A percentile compares a stretch with the other conserved stretches of the same genome.
Conservation (phyloP, 1,140 invertebrate genomes). For the Arctopsyche grandis region DNA sequence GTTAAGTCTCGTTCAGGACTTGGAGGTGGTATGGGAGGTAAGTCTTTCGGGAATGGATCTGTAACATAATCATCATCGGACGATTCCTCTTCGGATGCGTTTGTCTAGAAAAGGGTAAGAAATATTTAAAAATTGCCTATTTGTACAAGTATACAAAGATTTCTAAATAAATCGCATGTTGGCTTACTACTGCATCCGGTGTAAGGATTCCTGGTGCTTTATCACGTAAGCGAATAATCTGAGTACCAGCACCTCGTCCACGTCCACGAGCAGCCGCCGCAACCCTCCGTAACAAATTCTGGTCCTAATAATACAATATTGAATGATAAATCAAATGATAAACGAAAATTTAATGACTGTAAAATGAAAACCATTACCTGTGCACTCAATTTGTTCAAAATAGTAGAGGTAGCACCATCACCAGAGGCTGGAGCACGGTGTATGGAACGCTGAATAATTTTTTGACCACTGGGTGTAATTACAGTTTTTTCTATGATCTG, state of each 20-base stretch:
- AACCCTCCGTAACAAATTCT: constrained; percentile 47
- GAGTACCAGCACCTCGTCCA: constrained; percentile 36
- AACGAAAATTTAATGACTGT: not conserved
- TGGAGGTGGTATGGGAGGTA: constrained; percentile 71
- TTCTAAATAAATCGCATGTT: not conserved
- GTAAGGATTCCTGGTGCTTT: not conserved
- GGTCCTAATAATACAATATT: constrained; percentile 42
- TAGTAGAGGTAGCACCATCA: constrained; percentile 59
- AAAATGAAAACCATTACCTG: constrained; percentile 56
- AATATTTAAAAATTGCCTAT: not conserved
- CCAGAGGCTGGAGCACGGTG: constrained; percentile 56
- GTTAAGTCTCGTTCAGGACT: constrained; percentile 75
- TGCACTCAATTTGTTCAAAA: constrained; percentile 62
- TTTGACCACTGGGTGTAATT: constrained; percentile 65
- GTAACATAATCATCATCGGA: constrained; percentile 58
- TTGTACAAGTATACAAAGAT: not conserved
- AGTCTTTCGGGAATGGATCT: constrained; percentile 69
- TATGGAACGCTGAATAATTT: constrained; percentile 65
- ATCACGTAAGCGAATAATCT: constrained; percentile 32
- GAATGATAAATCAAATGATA: no score
- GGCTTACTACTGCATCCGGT: not conserved
- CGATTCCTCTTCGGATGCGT: constrained; percentile 42
- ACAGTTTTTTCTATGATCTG: constrained; percentile 65
- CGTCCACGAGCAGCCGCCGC: constrained; percentile 46
- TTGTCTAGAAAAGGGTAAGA: constrained; percentile 26